A percentile compares a stretch with the other conserved stretches of the same genome.
phyloP scores from a whole-genome alignment of 2,888 invertebrate species.

The Gasteruption jaculator region DNA sequence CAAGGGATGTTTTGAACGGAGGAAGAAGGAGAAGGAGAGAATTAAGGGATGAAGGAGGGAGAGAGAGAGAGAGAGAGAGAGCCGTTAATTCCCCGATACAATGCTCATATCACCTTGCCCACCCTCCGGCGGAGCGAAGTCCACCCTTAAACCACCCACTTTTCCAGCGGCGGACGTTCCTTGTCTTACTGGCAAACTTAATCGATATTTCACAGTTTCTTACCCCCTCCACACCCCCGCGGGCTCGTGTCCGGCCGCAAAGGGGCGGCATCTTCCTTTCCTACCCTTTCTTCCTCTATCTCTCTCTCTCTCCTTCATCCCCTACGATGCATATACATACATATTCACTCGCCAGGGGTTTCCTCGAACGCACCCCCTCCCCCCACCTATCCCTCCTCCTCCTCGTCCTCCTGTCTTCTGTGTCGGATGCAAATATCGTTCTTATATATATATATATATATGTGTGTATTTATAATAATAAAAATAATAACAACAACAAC shows the following conservation, averaged over 20 bases:
- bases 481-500: no score
- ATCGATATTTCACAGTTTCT: slow-evolving; percentile 54
- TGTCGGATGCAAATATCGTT: slow-evolving; percentile 46
- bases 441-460: no score
- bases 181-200: slow-evolving; percentile 53
- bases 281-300: slow-evolving; percentile 1
- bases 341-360: slow-evolving; percentile 22
- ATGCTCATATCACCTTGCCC: slow-evolving; percentile 52
- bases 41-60: slow-evolving; percentile 22
- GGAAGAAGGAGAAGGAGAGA: slow-evolving; percentile 22
- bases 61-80: slow-evolving; percentile 30
- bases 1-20: neutral
- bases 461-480: no score
- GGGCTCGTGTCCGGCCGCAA: slow-evolving; percentile 21
- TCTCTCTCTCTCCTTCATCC: slow-evolving; percentile 1
- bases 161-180: slow-evolving; percentile 42
- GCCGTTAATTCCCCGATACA: slow-evolving; percentile 53
- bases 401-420: slow-evolving; percentile 24
- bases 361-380: slow-evolving; percentile 14
- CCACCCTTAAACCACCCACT: slow-evolving; percentile 18
- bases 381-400: slow-evolving; percentile 9
- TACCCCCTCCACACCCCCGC: slow-evolving; percentile 42
- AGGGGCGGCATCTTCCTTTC: no score
- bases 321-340: no score
- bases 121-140: slow-evolving; percentile 33